Base-by-base conservation (phyloP, 1,140 invertebrate species). In the Drosophila nikananu region DNA sequence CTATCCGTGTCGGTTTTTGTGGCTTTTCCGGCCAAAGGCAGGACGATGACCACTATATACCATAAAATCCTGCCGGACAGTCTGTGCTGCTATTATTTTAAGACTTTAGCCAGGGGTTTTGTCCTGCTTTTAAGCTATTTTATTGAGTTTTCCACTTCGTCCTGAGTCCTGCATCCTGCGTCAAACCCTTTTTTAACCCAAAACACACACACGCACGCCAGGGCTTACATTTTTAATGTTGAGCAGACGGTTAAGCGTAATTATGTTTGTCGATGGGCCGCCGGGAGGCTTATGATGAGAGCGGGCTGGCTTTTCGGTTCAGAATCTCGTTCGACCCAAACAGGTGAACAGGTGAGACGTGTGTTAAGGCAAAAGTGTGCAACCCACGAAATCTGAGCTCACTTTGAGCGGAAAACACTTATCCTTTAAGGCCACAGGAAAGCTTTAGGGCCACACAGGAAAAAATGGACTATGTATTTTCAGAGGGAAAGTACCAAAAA, bases 141-240 rank as follows among this genome's bases (percentile, higher is more conserved):
- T 78, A 67, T 81, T 64, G 78, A 78, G 66, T 74, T 86, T 63
- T 68, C 63, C 64, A 32, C 46, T 27, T 49, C 48, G 19, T 27
- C 25, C 39, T 25, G 30, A 39, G 10, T 35, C 17, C 42, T 49
- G 23, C 37, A 15, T 19, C 13, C 41, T 19, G 21, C 39, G 10
- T 19, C 17, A 52, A 52, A 68, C 70, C 70, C 58, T 63, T 74
- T 62, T 74, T 54, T 44, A 35, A 46, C 48, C 30, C 46, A 9
- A 37, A 55, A n/a, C 49, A 55, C 27, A 49, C 51, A n/a, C 63
- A 39, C 67, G 32, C 52, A 58, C 68, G 32, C 52, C 41, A 51
- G 27, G 55, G 54, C 66, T 72, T 79, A 64, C 37, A 79, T 79
- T 79, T 79, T 79, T 79, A 60, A 79, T 79, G 77, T 49, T 42